Conservation (phyloP, 2,888 invertebrate genomes). For the Stomorhina lunata region DNA sequence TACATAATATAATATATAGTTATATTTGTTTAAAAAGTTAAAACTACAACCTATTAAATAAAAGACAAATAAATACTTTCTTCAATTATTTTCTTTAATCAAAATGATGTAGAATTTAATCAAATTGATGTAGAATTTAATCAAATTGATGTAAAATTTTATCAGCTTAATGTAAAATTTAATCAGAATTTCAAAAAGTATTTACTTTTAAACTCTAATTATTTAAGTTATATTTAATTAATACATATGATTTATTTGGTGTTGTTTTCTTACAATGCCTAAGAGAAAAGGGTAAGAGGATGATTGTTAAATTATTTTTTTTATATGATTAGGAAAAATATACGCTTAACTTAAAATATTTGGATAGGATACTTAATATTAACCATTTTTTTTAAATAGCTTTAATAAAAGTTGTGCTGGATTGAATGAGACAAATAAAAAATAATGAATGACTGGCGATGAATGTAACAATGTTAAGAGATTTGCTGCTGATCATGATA, state of each 20-base stretch:
- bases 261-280: constrained; percentile 57
- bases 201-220: neutral
- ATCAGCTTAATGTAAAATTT: too few species aligned
- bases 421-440: constrained; percentile 18
- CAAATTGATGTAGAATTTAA: too few species aligned
- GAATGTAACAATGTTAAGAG: neutral
- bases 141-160: too few species aligned
- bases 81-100: neutral
- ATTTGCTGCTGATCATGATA: constrained; percentile 24
- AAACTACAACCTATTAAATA: constrained; percentile 64
- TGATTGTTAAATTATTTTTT: neutral
- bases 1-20: constrained; percentile 9
- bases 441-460: constrained; percentile 32
- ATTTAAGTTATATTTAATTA: neutral
- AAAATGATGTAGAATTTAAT: too few species aligned
- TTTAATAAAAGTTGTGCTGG: constrained; percentile 63
- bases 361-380: too few species aligned
- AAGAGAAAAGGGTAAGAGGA: neutral
- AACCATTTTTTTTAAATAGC: too few species aligned
- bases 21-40: constrained; percentile 9
- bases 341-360: neutral
- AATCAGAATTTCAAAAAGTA: constrained; percentile 5
- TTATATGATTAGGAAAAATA: neutral
- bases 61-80: constrained; percentile 18
- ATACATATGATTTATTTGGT: constrained; percentile 34